Percentiles rank a stretch among this genome's conserved stretches.
Conservation (phyloP, 2,113 vertebrate genomes). For the Scortum barcoo region DNA sequence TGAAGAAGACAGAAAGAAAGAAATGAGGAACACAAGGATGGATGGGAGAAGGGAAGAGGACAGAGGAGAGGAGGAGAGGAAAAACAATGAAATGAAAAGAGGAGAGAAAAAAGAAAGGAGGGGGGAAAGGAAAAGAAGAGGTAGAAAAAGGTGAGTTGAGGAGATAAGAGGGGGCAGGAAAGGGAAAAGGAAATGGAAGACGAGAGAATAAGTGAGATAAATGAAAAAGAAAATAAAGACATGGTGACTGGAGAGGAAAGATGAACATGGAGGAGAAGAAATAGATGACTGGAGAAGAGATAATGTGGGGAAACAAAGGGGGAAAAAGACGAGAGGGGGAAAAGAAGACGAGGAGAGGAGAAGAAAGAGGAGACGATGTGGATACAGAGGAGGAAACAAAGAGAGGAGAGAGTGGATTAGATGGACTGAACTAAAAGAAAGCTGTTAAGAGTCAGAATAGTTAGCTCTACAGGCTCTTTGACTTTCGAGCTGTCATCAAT, state of each 20-base stretch:
- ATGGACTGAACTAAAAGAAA: neutral
- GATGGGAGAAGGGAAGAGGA: too few relatives aligned
- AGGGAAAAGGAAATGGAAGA: neutral
- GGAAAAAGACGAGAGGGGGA: neutral
- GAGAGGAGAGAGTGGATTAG: too few relatives aligned
- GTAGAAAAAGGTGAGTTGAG: neutral
- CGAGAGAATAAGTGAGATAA: too few relatives aligned
- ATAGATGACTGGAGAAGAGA: neutral
- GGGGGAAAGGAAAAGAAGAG: neutral
- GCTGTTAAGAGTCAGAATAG: neutral
- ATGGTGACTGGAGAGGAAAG: neutral
- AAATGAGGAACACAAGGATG: too few relatives aligned
- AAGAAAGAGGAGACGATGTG: neutral
- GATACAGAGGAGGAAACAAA: neutral
- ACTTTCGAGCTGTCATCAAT: slow-evolving; percentile 21
- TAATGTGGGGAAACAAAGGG: too few relatives aligned
- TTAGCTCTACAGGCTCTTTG: neutral
- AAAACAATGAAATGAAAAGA: too few relatives aligned
- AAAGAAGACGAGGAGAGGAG: neutral
- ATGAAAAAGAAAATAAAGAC: too few relatives aligned
- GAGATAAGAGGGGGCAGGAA: too few relatives aligned
- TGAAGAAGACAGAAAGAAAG: too few relatives aligned
- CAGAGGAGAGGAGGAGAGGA: too few relatives aligned
- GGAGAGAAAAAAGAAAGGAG: neutral
- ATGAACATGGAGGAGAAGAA: too few relatives aligned